Percentiles rank a stretch among this genome's conserved stretches.
Conservation (phyloP, 53 echinoderm and acorn worm species). For the Temnopleurus reevesii region DNA sequence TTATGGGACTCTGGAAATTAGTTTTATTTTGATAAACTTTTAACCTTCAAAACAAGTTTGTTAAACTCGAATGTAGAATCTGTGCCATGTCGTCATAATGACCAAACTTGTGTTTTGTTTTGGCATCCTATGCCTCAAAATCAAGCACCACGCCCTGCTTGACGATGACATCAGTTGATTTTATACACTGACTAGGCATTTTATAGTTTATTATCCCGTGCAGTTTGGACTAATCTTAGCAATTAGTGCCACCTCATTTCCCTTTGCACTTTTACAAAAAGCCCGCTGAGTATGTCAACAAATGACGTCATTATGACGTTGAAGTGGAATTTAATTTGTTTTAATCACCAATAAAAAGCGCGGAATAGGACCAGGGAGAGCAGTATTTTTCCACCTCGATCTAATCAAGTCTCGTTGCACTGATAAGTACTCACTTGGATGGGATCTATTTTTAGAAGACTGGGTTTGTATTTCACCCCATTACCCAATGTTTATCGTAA, state of each 20-base stretch:
- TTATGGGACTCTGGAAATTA: no score
- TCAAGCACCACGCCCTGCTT: neutral
- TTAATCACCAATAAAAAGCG: neutral
- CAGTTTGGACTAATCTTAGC: neutral
- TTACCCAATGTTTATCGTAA: neutral
- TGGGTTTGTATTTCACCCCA: neutral
- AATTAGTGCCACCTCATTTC: neutral
- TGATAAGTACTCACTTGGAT: neutral
- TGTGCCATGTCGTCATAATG: no score
- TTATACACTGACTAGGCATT: neutral
- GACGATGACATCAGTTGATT: neutral
- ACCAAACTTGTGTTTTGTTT: neutral
- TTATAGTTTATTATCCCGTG: neutral
- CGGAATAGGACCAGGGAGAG: neutral
- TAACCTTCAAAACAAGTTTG: no score
- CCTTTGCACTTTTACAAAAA: neutral
- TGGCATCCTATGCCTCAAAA: neutral
- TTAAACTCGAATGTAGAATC: no score
- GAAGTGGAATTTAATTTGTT: neutral
- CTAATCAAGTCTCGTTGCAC: neutral
- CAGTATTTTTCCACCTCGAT: neutral
- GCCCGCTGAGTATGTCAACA: neutral
- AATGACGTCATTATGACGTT: slow-evolving; percentile 14
- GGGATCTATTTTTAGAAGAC: neutral
- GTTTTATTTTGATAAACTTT: no score